Evolutionary conservation across 2,797 vertebrate genomes (phyloP).

Genomic region (Knipowitschia caucasica): DNA sequence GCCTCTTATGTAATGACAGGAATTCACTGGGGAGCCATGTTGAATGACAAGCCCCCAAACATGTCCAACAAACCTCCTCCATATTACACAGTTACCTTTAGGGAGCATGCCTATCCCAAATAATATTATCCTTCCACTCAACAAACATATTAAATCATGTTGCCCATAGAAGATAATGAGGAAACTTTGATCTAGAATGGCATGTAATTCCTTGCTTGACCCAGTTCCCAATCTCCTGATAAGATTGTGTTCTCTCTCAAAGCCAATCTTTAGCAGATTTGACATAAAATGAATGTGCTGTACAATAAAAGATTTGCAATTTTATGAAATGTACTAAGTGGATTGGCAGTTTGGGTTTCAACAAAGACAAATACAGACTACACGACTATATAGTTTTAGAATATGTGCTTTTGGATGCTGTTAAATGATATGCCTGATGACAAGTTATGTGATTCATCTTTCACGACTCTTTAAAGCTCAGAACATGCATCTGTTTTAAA

Average conservation of each 20-base stretch:
- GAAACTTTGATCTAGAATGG: slow-evolving; percentile 72
- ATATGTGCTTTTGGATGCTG: no score
- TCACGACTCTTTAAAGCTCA: not conserved
- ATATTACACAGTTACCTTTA: slow-evolving; percentile 55
- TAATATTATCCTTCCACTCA: slow-evolving; percentile 49
- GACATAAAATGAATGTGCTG: slow-evolving; percentile 57
- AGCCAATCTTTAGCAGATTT: slow-evolving; percentile 51
- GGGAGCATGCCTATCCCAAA: slow-evolving; percentile 58
- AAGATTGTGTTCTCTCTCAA: slow-evolving; percentile 52
- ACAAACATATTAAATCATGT: slow-evolving; percentile 69
- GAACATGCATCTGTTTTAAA: not conserved
- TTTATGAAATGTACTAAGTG: slow-evolving; percentile 53
- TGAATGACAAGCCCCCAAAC: slow-evolving; percentile 54
- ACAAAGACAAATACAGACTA: slow-evolving; percentile 15
- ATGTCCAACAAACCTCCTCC: slow-evolving; percentile 37
- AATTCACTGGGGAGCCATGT: slow-evolving; percentile 58
- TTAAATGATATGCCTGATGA: no score
- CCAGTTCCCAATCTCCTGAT: slow-evolving; percentile 71
- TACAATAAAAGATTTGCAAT: slow-evolving; percentile 68
- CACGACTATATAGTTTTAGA: slow-evolving; percentile 2
- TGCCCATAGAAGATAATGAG: slow-evolving; percentile 65
- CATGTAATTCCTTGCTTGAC: slow-evolving; percentile 72
- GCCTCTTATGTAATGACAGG: slow-evolving; percentile 66
- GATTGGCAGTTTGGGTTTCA: slow-evolving; percentile 29
- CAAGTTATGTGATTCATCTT: no score